Conservation (phyloP, 2,888 invertebrate species). For the Hypomecis punctinalis region DNA sequence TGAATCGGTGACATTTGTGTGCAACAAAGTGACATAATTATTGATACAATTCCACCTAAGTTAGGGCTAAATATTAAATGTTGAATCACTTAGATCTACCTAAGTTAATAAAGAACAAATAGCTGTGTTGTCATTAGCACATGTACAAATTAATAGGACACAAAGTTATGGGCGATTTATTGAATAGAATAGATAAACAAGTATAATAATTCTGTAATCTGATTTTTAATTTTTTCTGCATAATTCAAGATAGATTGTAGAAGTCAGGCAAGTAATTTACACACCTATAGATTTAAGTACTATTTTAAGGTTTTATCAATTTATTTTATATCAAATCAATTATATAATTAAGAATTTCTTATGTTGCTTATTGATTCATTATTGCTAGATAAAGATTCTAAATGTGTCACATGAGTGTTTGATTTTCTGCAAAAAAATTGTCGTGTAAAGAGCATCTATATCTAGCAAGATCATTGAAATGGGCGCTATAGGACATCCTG, state of each 20-base stretch:
- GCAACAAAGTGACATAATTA: conserved; percentile 8
- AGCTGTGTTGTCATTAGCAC: conserved; percentile 13
- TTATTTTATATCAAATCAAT: conserved; percentile 40
- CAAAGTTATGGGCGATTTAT: neutral
- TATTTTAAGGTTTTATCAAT: conserved; percentile 46
- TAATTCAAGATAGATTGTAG: conserved; percentile 11
- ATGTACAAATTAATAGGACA: conserved; percentile 5
- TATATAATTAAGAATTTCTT: conserved; percentile 35
- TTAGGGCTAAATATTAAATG: conserved; percentile 7
- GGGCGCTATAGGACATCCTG: no score
- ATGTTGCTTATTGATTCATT: conserved; percentile 34
- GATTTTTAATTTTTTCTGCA: conserved; percentile 18
- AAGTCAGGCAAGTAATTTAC: conserved; percentile 34
- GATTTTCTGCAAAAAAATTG: neutral
- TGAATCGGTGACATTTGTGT: conserved; percentile 3
- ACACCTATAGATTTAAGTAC: conserved; percentile 41
- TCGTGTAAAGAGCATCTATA: no score
- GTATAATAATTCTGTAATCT: conserved; percentile 9
- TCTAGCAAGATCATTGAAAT: no score
- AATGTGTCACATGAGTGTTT: conserved; percentile 10
- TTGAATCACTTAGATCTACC: neutral
- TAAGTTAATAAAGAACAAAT: conserved; percentile 15
- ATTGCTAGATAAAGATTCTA: conserved; percentile 30
- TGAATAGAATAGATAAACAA: conserved; percentile 14
- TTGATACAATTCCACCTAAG: conserved; percentile 2